These are phyloP conservation scores for Anableps anableps DNA, from an alignment of 2,797 vertebrate genomes.

Conservation along the genomic window DNA sequence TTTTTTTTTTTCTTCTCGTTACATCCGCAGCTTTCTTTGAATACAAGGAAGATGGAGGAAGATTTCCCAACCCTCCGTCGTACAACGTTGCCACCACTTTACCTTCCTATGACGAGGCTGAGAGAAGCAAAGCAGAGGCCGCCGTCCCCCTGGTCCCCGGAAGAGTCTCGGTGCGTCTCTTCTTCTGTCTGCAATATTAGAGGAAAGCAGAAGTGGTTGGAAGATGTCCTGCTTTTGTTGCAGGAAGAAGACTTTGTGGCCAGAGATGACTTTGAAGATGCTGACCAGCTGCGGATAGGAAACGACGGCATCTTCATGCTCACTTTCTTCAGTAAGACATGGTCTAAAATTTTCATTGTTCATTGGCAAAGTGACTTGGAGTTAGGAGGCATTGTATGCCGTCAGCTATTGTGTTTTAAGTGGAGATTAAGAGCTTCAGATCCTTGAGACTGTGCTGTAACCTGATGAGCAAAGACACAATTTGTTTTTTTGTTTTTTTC, in stretches of 20 bases:
- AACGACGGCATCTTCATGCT: conserved; percentile 99
- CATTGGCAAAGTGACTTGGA: background rate
- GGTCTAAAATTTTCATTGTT: background rate
- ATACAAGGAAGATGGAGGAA: conserved; percentile 91
- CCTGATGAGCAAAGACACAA: background rate
- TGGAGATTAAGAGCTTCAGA: background rate
- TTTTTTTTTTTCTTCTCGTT: conserved; percentile 5
- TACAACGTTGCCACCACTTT: conserved; percentile 96
- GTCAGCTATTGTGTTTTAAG: background rate
- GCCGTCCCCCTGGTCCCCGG: conserved; percentile 91
- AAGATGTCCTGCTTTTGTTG: conserved; percentile 8
- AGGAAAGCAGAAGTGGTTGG: too few relatives aligned
- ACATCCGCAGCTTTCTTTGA: conserved; percentile 89
- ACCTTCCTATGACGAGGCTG: conserved; percentile 96
- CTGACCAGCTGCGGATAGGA: conserved; percentile 97
- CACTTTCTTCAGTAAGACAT: conserved; percentile 97
- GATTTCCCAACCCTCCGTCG: conserved; percentile 94
- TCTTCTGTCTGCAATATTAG: background rate
- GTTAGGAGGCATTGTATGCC: background rate
- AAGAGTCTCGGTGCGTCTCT: conserved; percentile 81
- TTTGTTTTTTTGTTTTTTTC: too few relatives aligned
- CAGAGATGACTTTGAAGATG: conserved; percentile 95
- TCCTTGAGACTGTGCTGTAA: background rate
- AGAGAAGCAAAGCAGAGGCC: conserved; percentile 92
- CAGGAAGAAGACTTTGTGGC: conserved; percentile 96